Evolutionary conservation across 2,113 vertebrate species (phyloP), one percentile per base, ranked within the genome.

Genomic region (Scortum barcoo): DNA sequence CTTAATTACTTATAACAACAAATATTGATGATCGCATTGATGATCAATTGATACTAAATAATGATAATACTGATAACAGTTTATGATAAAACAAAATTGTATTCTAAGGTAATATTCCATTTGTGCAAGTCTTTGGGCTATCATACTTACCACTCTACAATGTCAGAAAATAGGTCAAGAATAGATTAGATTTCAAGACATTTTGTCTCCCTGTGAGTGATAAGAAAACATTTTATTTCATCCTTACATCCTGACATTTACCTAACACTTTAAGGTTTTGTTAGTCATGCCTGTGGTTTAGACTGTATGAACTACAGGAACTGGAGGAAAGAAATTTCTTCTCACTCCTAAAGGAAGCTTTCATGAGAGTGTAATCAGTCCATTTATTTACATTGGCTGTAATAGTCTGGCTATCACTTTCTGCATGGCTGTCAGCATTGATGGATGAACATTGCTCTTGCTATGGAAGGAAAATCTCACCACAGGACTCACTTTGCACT

Each of bases 371-470:
- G 76, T 38, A 85, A 79, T 69, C 76, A 83, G 74, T 70, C 10
- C 51, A 76, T 86, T 77, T 89, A 28, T 80, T 90, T 88, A 71
- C 74, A 82, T 71, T 86, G 89, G 79, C 88, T 82, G 57, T 0
- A 40, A 73, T 81, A 73, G 11, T 73, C 26, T 7, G 72, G 8
- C 65, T 3, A 42, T 38, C 79, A 1, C 69, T 66, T 86, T 66
- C 88, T 86, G 75, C 65, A 67, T 57, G 83, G 80, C 89, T 93
- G 92, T 94, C 89, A 92, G 20, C 28, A 44, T 86, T 95, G 94
- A 95, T 92, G 90, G 89, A 94, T 89, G 87, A 92, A 92, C 83
- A 87, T 84, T 88, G 83, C 87, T 80, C 87, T 87, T 75, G 80
- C 76, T 67, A 66, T 48, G n/a, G 57, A 33, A 28, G 33, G 46